Percentiles rank a stretch among this genome's conserved stretches.
These are phyloP conservation scores for Danio aesculapii DNA, from an alignment of 2,797 vertebrate genomes.

Conservation along the genomic window DNA sequence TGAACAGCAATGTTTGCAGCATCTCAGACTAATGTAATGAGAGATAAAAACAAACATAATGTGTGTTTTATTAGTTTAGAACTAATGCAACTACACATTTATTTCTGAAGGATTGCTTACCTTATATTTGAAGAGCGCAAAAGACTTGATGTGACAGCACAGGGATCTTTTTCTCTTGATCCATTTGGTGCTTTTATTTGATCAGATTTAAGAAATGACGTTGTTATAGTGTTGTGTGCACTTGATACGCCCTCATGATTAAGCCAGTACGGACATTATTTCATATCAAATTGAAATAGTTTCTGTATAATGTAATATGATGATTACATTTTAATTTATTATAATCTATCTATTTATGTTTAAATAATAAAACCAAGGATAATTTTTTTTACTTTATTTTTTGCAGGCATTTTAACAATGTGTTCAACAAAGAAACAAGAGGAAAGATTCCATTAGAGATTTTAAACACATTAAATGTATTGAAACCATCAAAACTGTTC, in stretches of 20 bases:
- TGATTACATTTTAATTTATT: no score
- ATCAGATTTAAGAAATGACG: neutral
- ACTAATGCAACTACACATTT: neutral
- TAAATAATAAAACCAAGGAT: neutral
- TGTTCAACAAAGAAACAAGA: neutral
- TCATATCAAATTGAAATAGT: neutral
- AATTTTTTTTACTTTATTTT: neutral
- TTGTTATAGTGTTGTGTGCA: neutral
- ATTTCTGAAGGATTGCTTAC: neutral
- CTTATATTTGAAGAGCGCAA: neutral
- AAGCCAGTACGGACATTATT: neutral
- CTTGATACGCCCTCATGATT: neutral
- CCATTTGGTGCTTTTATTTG: neutral
- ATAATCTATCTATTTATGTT: neutral
- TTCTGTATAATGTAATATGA: neutral
- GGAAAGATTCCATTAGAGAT: neutral
- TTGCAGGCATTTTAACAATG: neutral
- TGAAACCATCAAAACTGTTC: neutral
- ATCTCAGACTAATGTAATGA: slow-evolving; percentile 2
- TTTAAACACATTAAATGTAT: neutral
- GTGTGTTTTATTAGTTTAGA: no score
- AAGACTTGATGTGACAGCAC: neutral
- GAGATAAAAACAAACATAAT: neutral
- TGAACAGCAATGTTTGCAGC: neutral
- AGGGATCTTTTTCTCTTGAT: neutral